A percentile compares a stretch with the other conserved stretches of the same genome.
These are phyloP conservation scores for Suricata suricatta DNA, from an alignment of 2,113 vertebrate genomes.

Conservation along the genomic window DNA sequence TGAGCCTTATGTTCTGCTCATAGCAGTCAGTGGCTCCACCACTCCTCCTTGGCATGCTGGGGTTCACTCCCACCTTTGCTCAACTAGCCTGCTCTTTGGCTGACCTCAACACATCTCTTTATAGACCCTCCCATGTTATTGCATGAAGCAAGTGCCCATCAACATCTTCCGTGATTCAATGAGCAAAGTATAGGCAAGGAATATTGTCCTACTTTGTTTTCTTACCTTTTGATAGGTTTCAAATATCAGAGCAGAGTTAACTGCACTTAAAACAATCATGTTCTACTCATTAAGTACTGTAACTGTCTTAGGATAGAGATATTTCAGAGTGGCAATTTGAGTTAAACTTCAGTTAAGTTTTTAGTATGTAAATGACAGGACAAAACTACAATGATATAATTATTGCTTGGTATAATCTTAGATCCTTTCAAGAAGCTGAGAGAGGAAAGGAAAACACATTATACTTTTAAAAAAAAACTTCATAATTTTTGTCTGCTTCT, in stretches of 20 bases:
- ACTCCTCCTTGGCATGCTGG: no score
- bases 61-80: no score
- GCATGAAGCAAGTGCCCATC: background rate
- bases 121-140: background rate
- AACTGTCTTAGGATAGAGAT: background rate
- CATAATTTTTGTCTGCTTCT: background rate
- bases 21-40: no score
- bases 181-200: background rate
- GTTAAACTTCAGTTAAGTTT: background rate
- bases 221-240: accelerated
- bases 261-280: constrained; percentile 23
- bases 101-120: background rate
- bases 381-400: background rate
- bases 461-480: background rate
- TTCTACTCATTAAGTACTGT: background rate
- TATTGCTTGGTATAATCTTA: background rate
- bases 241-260: background rate
- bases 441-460: background rate
- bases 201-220: background rate
- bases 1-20: no score
- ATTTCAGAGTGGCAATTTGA: constrained; percentile 16
- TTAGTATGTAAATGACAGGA: background rate
- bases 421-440: background rate
- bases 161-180: background rate
- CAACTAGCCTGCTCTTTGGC: no score